phyloP scores from a whole-genome alignment of 2,113 vertebrate genomes.

The Protomyctophum bolini region DNA sequence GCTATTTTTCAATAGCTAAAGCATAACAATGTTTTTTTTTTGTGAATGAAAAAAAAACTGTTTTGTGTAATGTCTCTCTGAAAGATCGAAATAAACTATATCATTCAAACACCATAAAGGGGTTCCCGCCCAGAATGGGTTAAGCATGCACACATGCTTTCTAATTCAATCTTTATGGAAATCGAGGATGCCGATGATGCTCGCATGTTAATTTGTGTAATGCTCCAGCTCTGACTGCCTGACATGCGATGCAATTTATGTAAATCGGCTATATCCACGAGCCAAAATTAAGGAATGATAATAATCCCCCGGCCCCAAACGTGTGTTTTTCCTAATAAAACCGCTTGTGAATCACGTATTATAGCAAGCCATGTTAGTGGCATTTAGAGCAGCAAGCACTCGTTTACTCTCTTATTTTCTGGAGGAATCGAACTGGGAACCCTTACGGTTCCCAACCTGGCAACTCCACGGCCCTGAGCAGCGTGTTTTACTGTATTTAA shows the following conservation, averaged over 20 bases:
- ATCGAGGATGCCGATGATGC: background rate
- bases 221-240: background rate
- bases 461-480: no score
- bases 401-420: background rate
- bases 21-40: no score
- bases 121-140: no score
- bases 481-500: no score
- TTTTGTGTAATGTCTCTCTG: no score
- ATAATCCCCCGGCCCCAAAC: background rate
- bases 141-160: slow-evolving; percentile 11
- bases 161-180: slow-evolving; percentile 35
- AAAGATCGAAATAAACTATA: no score
- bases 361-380: slow-evolving; percentile 10
- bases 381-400: background rate
- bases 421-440: no score
- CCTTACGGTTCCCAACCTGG: no score
- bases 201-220: slow-evolving; percentile 21
- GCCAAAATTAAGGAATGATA: slow-evolving; percentile 22
- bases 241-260: slow-evolving; percentile 19
- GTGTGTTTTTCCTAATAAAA: slow-evolving; percentile 15
- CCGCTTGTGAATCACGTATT: slow-evolving; percentile 8
- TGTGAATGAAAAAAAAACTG: no score
- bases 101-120: no score
- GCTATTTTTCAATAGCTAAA: no score
- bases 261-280: slow-evolving; percentile 17